A percentile compares a stretch with the other conserved stretches of the same genome.
These are phyloP conservation scores for Drosophila sulfurigaster DNA, from an alignment of 1,140 invertebrate species.

Conservation along the genomic window DNA sequence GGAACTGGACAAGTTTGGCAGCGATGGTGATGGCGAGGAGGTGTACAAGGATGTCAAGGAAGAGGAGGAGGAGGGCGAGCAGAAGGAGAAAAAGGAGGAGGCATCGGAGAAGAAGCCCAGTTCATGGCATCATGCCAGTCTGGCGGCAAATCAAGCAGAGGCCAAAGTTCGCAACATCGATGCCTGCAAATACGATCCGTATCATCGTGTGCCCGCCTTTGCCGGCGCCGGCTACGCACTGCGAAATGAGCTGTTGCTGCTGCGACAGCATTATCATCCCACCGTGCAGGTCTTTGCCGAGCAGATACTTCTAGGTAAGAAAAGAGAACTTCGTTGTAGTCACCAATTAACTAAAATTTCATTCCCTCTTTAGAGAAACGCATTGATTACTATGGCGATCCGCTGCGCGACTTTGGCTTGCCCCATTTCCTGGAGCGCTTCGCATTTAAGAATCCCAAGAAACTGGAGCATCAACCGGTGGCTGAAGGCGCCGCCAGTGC, in stretches of 20 bases:
- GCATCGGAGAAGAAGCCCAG: slow-evolving; percentile 6
- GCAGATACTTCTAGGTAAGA: slow-evolving; percentile 90
- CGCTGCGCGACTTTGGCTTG: slow-evolving; percentile 95
- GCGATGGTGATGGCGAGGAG: slow-evolving; percentile 86
- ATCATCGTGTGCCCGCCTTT: slow-evolving; percentile 93
- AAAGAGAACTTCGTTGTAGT: background rate
- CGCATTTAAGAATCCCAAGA: slow-evolving; percentile 98
- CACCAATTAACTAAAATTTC: background rate
- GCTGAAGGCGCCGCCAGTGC: slow-evolving; percentile 61
- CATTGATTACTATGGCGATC: slow-evolving; percentile 96
- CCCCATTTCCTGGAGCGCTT: slow-evolving; percentile 97
- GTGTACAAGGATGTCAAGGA: slow-evolving; percentile 86
- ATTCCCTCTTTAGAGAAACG: slow-evolving; percentile 86
- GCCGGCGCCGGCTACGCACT: slow-evolving; percentile 90
- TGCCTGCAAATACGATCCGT: slow-evolving; percentile 88
- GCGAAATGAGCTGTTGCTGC: slow-evolving; percentile 90
- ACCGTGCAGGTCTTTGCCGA: slow-evolving; percentile 95
- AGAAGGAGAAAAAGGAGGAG: slow-evolving; percentile 31
- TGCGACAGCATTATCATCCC: slow-evolving; percentile 95
- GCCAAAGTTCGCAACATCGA: slow-evolving; percentile 68
- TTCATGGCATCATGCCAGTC: slow-evolving; percentile 75
- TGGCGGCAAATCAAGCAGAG: slow-evolving; percentile 22
- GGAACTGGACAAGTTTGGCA: slow-evolving; percentile 83
- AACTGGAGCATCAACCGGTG: slow-evolving; percentile 85
- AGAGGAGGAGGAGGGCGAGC: background rate